A percentile compares a stretch with the other conserved stretches of the same genome.
These are phyloP conservation scores for Tenebrosternarchus preto DNA, from an alignment of 2,113 vertebrate species.

Conservation along the genomic window DNA sequence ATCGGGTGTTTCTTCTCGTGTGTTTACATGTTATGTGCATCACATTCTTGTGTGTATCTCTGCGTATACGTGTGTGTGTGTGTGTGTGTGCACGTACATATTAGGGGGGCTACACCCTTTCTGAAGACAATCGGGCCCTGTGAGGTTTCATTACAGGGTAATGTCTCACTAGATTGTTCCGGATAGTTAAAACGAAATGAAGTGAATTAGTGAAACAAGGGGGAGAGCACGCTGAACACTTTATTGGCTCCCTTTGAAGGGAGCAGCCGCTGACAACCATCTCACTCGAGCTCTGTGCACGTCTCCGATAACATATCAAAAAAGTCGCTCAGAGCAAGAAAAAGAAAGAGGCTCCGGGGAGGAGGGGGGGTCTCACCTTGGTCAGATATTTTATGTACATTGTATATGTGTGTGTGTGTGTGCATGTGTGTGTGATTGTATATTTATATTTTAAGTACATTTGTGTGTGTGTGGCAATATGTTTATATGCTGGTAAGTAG, in stretches of 20 bases:
- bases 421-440: too few relatives aligned
- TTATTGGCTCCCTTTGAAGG: slow-evolving; percentile 79
- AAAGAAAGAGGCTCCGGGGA: neutral
- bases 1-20: neutral
- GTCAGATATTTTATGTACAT: neutral
- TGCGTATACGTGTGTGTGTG: slow-evolving; percentile 37
- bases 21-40: neutral
- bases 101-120: too few relatives aligned
- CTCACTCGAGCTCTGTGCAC: slow-evolving; percentile 34
- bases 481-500: too few relatives aligned
- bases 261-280: slow-evolving; percentile 63
- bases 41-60: neutral
- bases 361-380: slow-evolving; percentile 9
- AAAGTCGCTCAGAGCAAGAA: neutral
- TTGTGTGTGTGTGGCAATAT: too few relatives aligned
- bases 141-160: slow-evolving; percentile 76
- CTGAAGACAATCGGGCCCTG: slow-evolving; percentile 72
- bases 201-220: slow-evolving; percentile 79
- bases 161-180: slow-evolving; percentile 80
- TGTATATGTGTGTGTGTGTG: too few relatives aligned
- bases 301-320: slow-evolving; percentile 50
- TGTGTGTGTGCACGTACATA: slow-evolving; percentile 4
- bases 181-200: slow-evolving; percentile 82
- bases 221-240: slow-evolving; percentile 71
- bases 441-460: too few relatives aligned